Evolutionary conservation across 2,888 invertebrate species (phyloP).

Genomic region (Phengaris alcon): DNA sequence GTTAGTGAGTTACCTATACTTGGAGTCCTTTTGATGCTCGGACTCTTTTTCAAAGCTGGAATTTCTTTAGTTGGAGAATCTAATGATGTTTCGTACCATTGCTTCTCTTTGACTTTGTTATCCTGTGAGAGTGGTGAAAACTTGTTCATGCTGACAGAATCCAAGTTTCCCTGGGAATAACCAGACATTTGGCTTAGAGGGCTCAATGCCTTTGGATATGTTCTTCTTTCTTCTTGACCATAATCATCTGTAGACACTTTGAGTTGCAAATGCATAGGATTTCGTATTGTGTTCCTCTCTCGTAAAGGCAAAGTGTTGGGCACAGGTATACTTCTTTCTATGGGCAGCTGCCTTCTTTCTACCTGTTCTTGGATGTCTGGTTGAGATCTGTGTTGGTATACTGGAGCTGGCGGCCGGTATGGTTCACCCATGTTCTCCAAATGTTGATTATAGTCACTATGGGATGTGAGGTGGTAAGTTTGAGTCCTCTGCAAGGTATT

Average conservation of each 20-base stretch:
- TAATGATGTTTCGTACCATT: slow-evolving; percentile 85
- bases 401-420: slow-evolving; percentile 55
- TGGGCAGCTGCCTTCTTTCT: slow-evolving; percentile 52
- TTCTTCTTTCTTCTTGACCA: slow-evolving; percentile 54
- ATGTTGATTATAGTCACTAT: slow-evolving; percentile 73
- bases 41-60: slow-evolving; percentile 63
- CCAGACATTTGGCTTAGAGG: slow-evolving; percentile 70
- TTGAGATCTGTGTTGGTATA: slow-evolving; percentile 68
- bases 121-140: slow-evolving; percentile 71
- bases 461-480: slow-evolving; percentile 73
- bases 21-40: slow-evolving; percentile 75
- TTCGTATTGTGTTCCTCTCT: slow-evolving; percentile 61
- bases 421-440: slow-evolving; percentile 63
- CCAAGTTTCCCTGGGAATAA: slow-evolving; percentile 63
- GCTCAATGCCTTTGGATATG: slow-evolving; percentile 62
- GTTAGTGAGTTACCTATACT: slow-evolving; percentile 77
- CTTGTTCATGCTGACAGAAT: slow-evolving; percentile 66
- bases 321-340: slow-evolving; percentile 58
- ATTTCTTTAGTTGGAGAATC: slow-evolving; percentile 77
- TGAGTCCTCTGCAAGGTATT: slow-evolving; percentile 73
- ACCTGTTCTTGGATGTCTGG: slow-evolving; percentile 66
- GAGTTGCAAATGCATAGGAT: slow-evolving; percentile 64
- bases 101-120: slow-evolving; percentile 77
- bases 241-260: slow-evolving; percentile 73
- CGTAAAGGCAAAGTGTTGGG: slow-evolving; percentile 68